A percentile compares a stretch with the other conserved stretches of the same genome.
These are phyloP conservation scores for Proisotoma minuta DNA, from an alignment of 2,888 invertebrate species.

Conservation along the genomic window DNA sequence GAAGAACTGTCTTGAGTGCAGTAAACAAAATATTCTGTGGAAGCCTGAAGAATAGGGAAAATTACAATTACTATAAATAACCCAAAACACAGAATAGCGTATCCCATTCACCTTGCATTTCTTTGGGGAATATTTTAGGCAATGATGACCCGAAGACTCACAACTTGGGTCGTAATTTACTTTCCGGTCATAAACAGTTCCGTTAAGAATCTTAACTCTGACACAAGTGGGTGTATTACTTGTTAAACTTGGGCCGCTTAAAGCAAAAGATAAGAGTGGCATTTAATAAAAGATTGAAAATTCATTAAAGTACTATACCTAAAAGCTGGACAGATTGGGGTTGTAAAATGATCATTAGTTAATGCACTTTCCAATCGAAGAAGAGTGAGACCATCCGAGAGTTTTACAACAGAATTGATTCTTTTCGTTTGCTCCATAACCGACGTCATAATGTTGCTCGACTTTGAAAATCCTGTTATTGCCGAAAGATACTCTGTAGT, in stretches of 20 bases:
- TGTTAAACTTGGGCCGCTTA: not conserved
- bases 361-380: slow-evolving; percentile 22
- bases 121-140: not conserved
- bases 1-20: slow-evolving; percentile 19
- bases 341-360: slow-evolving; percentile 20
- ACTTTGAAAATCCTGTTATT: slow-evolving; percentile 18
- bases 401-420: slow-evolving; percentile 18
- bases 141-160: not conserved
- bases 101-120: not conserved
- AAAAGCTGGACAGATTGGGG: slow-evolving; percentile 18
- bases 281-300: too few relatives aligned
- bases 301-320: too few relatives aligned
- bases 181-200: not conserved
- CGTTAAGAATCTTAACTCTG: not conserved
- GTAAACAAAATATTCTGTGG: slow-evolving; percentile 16
- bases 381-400: slow-evolving; percentile 6
- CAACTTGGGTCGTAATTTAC: not conserved
- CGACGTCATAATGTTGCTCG: slow-evolving; percentile 1
- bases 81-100: not conserved
- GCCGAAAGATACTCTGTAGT: slow-evolving; percentile 14
- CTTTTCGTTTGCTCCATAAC: slow-evolving; percentile 29
- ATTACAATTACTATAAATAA: too few relatives aligned
- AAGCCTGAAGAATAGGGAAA: slow-evolving; percentile 6
- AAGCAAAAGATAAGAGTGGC: too few relatives aligned
- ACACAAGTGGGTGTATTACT: not conserved